phyloP scores from a whole-genome alignment of 1,140 invertebrate genomes.

The Saxidomus purpurata region DNA sequence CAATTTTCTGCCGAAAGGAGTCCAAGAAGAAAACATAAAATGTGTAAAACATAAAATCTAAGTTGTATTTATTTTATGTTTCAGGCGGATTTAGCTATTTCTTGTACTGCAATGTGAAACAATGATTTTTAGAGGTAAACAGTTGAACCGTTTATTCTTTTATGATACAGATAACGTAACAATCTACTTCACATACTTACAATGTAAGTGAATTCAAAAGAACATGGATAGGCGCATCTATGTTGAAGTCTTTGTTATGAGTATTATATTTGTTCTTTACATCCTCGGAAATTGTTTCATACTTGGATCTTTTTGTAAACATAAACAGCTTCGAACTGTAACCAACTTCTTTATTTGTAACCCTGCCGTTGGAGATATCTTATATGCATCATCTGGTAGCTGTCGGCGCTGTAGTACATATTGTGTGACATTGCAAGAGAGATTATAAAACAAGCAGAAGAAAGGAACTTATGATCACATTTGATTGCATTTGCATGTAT shows the following conservation, averaged over 20 bases:
- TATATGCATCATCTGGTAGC: conserved; percentile 70
- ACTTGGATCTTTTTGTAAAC: conserved; percentile 72
- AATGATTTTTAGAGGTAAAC: background rate
- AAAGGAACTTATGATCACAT: conserved; percentile 51
- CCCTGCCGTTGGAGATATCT: conserved; percentile 77
- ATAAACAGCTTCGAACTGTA: conserved; percentile 69
- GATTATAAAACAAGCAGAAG: conserved; percentile 42
- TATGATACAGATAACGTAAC: conserved; percentile 73
- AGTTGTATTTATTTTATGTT: too few species aligned
- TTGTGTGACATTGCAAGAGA: background rate
- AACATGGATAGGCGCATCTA: conserved; percentile 63
- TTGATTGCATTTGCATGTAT: too few species aligned
- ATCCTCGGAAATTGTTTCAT: conserved; percentile 77
- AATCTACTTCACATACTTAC: conserved; percentile 79
- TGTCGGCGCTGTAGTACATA: conserved; percentile 1
- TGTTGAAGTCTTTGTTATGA: conserved; percentile 75
- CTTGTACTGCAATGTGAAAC: too few species aligned
- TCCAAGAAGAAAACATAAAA: too few species aligned
- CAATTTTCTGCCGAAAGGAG: too few species aligned
- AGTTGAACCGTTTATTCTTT: conserved; percentile 75
- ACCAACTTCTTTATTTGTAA: conserved; percentile 81
- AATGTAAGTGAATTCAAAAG: conserved; percentile 80
- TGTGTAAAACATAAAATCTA: too few species aligned
- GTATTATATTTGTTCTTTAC: conserved; percentile 81
- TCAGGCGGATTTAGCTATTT: too few species aligned